These are phyloP conservation scores for Donacobius atricapilla DNA, from an alignment of 2,113 vertebrate species.

Conservation along the genomic window DNA sequence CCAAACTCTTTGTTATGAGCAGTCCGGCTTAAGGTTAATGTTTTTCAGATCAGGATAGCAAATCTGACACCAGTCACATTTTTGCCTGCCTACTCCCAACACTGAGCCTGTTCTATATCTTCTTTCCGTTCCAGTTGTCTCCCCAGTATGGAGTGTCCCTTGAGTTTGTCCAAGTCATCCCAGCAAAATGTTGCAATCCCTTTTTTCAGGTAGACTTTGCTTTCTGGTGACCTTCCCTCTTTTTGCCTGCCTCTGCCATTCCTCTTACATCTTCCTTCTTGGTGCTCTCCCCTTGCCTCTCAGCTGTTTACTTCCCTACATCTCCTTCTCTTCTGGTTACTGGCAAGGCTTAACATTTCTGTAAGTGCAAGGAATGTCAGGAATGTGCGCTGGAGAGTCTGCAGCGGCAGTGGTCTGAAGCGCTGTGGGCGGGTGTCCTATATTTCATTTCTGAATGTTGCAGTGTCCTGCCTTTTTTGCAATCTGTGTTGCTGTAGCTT, in stretches of 20 bases:
- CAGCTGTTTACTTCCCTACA: background rate
- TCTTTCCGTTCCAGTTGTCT: background rate
- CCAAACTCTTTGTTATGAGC: background rate
- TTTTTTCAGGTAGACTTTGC: background rate
- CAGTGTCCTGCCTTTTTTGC: constrained; percentile 5
- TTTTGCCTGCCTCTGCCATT: background rate
- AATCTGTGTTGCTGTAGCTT: background rate
- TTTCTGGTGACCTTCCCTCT: background rate
- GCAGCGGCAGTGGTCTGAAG: constrained; percentile 26
- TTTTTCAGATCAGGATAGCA: background rate
- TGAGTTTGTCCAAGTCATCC: background rate
- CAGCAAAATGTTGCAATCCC: background rate
- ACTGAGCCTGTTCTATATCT: background rate
- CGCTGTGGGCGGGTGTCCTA: background rate
- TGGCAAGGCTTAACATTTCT: background rate
- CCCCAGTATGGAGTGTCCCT: background rate
- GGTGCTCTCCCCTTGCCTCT: background rate
- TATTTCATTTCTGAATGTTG: background rate
- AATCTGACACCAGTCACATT: background rate
- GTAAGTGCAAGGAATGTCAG: background rate
- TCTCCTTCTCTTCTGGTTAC: background rate
- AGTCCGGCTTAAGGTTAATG: background rate
- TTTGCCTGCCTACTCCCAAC: background rate
- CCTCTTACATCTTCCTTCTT: background rate
- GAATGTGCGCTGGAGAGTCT: background rate